Evolutionary conservation across 2,888 invertebrate genomes (phyloP), one percentile per base, ranked within the genome.

Genomic region (Callinectes sapidus): DNA sequence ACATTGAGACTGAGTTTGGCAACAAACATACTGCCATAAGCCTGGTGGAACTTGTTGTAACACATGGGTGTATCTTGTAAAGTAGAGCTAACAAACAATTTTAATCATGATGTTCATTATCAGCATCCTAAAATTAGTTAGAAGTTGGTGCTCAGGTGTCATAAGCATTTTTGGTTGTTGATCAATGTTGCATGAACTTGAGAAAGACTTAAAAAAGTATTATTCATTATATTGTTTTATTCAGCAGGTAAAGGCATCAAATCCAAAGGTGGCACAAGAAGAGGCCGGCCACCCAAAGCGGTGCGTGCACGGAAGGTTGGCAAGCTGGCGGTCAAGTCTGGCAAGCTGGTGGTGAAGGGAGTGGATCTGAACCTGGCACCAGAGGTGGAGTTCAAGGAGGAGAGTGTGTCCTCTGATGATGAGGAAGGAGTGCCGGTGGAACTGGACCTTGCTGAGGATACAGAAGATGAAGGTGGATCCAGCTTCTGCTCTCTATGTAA

Each of bases 401-500:
- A 87, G 35, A 28, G 23, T 2, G 54, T 66, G 32, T 71, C 86
- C 2, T 87, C 32, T 18, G 89, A 89, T 85, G 92, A 93, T 2
- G 92, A 93, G 35, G 91, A 92, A 1, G 55, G 39, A 5, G 23
- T 13, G 1, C 87, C 89, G 35, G 10, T 35, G 13, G 89, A 89
- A 23, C 86, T 39, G 10, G 90, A 90, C 18, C 13, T 81, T 35
- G 35, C 35, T 32, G 89, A 54, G 10, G 91, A 93, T 23, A 88
- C 71, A n/a, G 92, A 94, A n/a, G 92, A 94, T 71, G 92, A 92
- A 23, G 88, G 90, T 61, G 61, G 66, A 5, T 88, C 91, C 32
- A 90, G 89, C 48, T 86, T 48, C 13, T 94, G 94, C 66, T 77
- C 61, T 18, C 88, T 92, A 8, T 94, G 94, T 89, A 87, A 87